phyloP scores from a whole-genome alignment of 2,113 vertebrate species.

The Melanerpes aurifrons region DNA sequence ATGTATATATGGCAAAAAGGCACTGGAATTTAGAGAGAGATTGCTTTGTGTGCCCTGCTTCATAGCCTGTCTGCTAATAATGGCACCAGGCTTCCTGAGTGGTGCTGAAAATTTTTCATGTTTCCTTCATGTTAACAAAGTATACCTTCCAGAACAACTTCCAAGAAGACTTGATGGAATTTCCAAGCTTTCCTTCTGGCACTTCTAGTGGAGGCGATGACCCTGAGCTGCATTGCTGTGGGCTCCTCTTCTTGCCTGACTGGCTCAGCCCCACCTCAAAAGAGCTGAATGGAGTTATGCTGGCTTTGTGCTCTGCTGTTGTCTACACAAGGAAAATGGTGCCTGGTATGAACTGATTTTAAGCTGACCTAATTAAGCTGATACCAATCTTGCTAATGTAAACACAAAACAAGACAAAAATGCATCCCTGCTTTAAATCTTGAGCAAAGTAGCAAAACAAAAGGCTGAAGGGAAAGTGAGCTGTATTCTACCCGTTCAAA shows the following conservation, averaged over 20 bases:
- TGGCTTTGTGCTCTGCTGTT: neutral
- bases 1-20: neutral
- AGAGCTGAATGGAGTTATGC: neutral
- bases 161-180: neutral
- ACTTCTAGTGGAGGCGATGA: neutral
- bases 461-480: neutral
- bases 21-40: neutral
- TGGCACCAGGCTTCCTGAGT: neutral
- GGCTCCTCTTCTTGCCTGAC: neutral
- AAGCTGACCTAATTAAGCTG: constrained; percentile 46
- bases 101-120: fast-evolving
- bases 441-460: neutral
- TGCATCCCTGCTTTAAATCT: neutral
- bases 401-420: constrained; percentile 42
- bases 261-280: neutral
- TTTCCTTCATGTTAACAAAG: neutral
- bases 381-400: constrained; percentile 27
- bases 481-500: neutral
- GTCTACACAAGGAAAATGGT: neutral
- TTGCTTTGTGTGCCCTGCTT: neutral
- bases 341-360: neutral
- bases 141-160: neutral
- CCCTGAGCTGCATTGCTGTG: neutral
- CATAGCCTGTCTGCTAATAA: fast-evolving
- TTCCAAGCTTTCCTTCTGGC: neutral